These are phyloP conservation scores for Tipula unca DNA, from an alignment of 2,888 invertebrate genomes.

Conservation along the genomic window DNA sequence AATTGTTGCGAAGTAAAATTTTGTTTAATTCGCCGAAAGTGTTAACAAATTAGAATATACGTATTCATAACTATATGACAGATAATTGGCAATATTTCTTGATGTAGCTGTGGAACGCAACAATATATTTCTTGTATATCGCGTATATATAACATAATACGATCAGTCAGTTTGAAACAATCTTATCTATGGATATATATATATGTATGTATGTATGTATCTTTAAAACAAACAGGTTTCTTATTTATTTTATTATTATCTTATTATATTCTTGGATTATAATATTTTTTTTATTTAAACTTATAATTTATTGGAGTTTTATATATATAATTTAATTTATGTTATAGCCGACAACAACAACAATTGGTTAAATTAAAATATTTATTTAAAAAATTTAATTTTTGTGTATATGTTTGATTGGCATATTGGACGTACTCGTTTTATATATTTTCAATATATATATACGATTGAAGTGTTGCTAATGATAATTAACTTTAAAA, in stretches of 20 bases:
- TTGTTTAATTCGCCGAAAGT: background rate
- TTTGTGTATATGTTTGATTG: background rate
- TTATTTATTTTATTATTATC: background rate
- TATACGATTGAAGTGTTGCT: background rate
- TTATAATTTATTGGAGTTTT: conserved; percentile 9
- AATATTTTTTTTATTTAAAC: background rate
- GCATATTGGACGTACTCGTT: background rate
- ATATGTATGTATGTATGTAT: no score
- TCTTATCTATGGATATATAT: background rate
- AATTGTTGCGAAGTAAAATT: no score
- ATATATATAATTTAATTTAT: background rate
- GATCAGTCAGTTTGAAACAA: background rate
- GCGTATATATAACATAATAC: no score
- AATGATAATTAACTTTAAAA: background rate
- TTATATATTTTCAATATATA: no score
- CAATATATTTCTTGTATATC: background rate
- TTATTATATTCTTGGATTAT: background rate
- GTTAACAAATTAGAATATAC: background rate
- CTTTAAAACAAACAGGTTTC: background rate
- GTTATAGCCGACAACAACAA: background rate
- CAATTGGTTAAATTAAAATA: background rate
- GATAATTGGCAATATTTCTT: background rate
- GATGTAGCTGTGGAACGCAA: background rate
- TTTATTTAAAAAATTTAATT: background rate
- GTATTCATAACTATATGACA: background rate